phyloP scores from a whole-genome alignment of 2,113 vertebrate species.

The Rhinolophus sinicus region DNA sequence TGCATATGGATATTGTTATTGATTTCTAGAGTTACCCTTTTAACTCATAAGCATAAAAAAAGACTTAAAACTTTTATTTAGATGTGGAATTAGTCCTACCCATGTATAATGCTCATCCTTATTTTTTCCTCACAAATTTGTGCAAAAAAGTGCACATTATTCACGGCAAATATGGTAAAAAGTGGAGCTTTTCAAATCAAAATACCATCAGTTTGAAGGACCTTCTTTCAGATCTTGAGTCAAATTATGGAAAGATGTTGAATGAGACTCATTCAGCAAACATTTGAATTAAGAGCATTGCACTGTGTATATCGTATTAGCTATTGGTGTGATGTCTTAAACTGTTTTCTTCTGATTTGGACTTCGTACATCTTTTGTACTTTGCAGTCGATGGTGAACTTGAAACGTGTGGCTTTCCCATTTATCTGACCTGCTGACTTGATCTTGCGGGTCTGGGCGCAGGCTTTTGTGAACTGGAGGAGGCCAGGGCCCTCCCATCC shows the following conservation, averaged over 20 bases:
- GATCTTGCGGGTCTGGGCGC: background rate
- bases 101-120: no score
- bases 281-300: slow-evolving; percentile 32
- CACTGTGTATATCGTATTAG: background rate
- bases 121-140: no score
- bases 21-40: no score
- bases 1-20: no score
- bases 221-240: slow-evolving; percentile 14
- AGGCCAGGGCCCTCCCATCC: background rate
- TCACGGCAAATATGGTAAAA: background rate
- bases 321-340: background rate
- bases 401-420: slow-evolving; percentile 20
- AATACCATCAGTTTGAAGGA: background rate
- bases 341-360: background rate
- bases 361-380: background rate
- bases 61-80: no score
- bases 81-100: no score
- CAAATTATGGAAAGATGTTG: background rate
- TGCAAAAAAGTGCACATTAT: no score
- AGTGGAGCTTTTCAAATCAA: slow-evolving; percentile 18
- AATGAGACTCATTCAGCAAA: slow-evolving; percentile 2
- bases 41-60: no score
- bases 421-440: background rate
- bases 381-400: background rate
- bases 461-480: background rate